A percentile compares a stretch with the other conserved stretches of the same genome.
These are phyloP conservation scores for Melanogrammus aeglefinus DNA, from an alignment of 2,797 vertebrate genomes.

Conservation along the genomic window DNA sequence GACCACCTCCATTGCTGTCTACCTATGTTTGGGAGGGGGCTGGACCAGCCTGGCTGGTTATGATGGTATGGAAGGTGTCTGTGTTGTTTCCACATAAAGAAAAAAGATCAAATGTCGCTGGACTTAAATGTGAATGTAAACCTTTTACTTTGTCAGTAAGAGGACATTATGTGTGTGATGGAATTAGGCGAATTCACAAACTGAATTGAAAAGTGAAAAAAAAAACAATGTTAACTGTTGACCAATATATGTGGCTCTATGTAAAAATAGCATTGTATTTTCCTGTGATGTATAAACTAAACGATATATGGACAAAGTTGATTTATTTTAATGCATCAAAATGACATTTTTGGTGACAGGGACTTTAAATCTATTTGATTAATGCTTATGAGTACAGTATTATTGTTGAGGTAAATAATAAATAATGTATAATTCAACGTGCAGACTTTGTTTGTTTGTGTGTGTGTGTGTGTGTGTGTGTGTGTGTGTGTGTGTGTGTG, in stretches of 20 bases:
- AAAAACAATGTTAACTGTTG: slow-evolving; percentile 22
- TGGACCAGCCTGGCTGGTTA: not conserved
- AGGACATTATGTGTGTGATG: slow-evolving; percentile 23
- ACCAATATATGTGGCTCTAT: slow-evolving; percentile 69
- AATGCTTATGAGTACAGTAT: not conserved
- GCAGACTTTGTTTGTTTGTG: not conserved
- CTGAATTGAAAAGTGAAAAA: slow-evolving; percentile 33
- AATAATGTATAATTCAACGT: slow-evolving; percentile 17
- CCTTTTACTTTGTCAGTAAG: slow-evolving; percentile 34
- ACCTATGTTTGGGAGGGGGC: not conserved
- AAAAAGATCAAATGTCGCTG: slow-evolving; percentile 22
- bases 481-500: slow-evolving; percentile 6
- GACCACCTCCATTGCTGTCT: not conserved
- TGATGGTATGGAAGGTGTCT: slow-evolving; percentile 28
- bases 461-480: slow-evolving; percentile 9
- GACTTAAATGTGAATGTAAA: slow-evolving; percentile 60
- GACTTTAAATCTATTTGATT: slow-evolving; percentile 36
- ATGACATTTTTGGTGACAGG: slow-evolving; percentile 49
- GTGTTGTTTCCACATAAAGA: not conserved
- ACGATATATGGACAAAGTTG: slow-evolving; percentile 42
- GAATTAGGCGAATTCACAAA: slow-evolving; percentile 34
- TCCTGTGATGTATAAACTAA: slow-evolving; percentile 67
- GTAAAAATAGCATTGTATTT: slow-evolving; percentile 70
- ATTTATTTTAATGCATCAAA: slow-evolving; percentile 60
- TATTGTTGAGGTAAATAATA: slow-evolving; percentile 47